Conservation (phyloP, 2,797 vertebrate genomes). For the Sorex maritimensis region DNA sequence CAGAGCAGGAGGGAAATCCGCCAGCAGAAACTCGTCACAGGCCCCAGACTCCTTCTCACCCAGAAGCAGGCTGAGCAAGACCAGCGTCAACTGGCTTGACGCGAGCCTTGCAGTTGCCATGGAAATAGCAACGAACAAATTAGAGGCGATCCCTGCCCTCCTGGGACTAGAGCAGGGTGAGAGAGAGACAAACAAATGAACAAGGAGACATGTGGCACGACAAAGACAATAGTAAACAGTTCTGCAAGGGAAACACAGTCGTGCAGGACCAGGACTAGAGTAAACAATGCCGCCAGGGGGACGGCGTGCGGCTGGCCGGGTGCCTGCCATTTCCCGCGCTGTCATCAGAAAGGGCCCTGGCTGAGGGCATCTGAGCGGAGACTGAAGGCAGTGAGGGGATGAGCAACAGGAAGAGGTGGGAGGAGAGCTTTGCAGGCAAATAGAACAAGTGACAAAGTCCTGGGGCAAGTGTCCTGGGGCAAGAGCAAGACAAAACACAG, state of each 20-base stretch:
- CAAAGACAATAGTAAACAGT: no score
- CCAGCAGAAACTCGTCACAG: background rate
- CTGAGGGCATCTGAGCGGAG: background rate
- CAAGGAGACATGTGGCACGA: no score
- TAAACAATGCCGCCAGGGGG: no score
- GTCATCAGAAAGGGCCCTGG: background rate
- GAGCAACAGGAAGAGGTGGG: background rate
- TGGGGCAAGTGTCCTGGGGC: background rate
- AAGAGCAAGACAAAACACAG: background rate
- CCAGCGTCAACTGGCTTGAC: background rate
- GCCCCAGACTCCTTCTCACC: no score
- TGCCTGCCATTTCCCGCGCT: background rate
- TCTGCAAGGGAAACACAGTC: no score
- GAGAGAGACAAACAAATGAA: background rate
- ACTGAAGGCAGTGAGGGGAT: background rate
- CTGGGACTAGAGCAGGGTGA: background rate
- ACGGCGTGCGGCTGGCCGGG: no score
- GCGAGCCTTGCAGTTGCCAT: background rate
- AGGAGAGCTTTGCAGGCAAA: background rate
- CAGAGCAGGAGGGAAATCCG: background rate
- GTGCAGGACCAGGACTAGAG: no score
- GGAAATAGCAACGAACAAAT: constrained; percentile 37
- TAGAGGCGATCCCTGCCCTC: background rate
- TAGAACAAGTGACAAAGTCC: background rate
- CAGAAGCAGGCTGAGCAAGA: constrained; percentile 2